Base-by-base conservation (phyloP, 2,113 vertebrate species). In the Seriola dumerili region DNA sequence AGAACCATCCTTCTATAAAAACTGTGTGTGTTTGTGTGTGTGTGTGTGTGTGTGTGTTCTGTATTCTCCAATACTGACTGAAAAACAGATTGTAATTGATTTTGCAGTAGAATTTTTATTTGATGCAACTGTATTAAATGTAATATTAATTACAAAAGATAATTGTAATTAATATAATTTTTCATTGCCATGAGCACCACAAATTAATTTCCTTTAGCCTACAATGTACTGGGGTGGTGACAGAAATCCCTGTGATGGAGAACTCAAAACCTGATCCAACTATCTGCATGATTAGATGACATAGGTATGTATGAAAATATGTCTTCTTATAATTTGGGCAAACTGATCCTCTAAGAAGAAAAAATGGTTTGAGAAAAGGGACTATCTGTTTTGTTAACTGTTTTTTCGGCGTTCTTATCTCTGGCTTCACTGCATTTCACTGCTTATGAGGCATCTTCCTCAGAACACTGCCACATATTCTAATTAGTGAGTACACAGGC, bases 401-500 rank as follows among this genome's bases (percentile, higher is more conserved):
- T 64, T 81, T 85, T 76, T 54, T 79, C 67, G 50, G 38, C 69
- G 61, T 71, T 75, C 54, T 62, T 69, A 78, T 80, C 81, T 81
- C 61, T 19, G 50, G 63, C 70, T 85, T 76, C 64, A 62, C 36
- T 62, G 54, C 59, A 68, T 76, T 77, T 79, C 67, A 66, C 46
- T 78, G 63, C 67, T 54, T 85, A 65, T 73, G 44, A 87, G 74
- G 42, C 81, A 69, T 85, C 81, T 72, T 84, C 74, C 70, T 78
- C 76, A 66, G 73, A 87, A 77, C 68, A 46, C 67, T 79, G 78
- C 71, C 76, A 81, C 83, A 87, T 73, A 88, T 84, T 90, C 79
- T 82, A 89, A 89, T 92, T 85, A 89, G 77, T 74, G 62, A 81
- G 59, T 76, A 80, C 67, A 89, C 76, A 85, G 63, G 69, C 75